Conservation (phyloP, 2,797 vertebrate genomes). For the Notolepis coatsorum region DNA sequence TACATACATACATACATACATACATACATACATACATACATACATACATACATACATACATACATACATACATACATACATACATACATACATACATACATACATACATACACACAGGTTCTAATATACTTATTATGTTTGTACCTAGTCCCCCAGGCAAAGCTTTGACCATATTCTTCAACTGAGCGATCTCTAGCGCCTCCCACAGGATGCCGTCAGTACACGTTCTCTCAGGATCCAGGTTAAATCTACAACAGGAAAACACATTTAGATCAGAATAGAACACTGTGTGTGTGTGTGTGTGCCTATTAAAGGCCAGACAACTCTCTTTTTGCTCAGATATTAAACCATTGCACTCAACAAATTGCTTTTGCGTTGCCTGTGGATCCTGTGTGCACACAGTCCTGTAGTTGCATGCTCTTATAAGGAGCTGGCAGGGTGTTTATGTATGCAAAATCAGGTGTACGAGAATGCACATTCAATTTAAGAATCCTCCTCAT, state of each 20-base stretch:
- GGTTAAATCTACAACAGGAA: constrained; percentile 87
- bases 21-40: not conserved
- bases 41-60: not conserved
- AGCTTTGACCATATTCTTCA: constrained; percentile 97
- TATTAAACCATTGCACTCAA: too few species aligned
- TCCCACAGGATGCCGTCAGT: constrained; percentile 97
- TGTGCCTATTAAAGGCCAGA: too few species aligned
- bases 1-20: not conserved
- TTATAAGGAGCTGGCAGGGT: too few species aligned
- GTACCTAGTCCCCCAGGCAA: constrained; percentile 95
- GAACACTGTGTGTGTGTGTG: not conserved
- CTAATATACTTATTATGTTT: too few species aligned
- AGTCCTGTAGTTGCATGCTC: too few species aligned
- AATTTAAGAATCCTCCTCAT: too few species aligned
- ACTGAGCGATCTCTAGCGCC: constrained; percentile 96
- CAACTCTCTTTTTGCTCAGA: too few species aligned
- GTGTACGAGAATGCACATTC: too few species aligned
- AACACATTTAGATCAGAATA: not conserved
- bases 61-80: not conserved
- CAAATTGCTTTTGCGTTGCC: too few species aligned
- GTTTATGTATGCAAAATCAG: too few species aligned
- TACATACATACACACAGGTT: not conserved
- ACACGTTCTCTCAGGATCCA: constrained; percentile 94
- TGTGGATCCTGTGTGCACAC: too few species aligned
- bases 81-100: not conserved